Conservation (phyloP, 1,140 invertebrate species). For the Globodera rostochiensis region DNA sequence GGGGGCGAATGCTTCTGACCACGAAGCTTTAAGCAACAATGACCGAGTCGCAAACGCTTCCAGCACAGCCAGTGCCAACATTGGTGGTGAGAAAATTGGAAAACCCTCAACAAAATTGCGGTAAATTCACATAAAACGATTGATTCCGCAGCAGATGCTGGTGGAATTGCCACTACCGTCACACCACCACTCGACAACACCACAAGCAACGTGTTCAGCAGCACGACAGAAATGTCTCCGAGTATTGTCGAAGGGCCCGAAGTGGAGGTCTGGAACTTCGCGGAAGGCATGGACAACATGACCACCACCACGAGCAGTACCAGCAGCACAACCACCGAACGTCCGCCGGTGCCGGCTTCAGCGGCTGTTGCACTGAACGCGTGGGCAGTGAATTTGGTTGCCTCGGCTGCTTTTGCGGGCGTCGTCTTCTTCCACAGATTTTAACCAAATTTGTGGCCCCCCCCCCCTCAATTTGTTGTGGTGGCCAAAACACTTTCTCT, state of each 20-base stretch:
- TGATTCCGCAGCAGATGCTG: background rate
- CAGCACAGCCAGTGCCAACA: background rate
- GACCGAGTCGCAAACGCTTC: background rate
- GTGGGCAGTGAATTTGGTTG: background rate
- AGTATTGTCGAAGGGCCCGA: background rate
- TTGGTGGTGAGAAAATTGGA: no score
- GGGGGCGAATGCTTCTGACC: background rate
- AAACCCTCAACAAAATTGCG: no score
- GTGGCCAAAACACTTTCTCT: background rate
- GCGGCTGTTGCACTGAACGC: background rate
- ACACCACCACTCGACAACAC: background rate
- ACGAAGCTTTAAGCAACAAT: background rate
- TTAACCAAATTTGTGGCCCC: background rate
- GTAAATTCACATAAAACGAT: background rate
- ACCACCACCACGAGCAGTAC: background rate
- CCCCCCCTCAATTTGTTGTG: no score
- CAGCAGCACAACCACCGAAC: background rate
- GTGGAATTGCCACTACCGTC: background rate
- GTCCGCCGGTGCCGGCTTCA: constrained; percentile 14
- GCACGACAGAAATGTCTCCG: background rate
- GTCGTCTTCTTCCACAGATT: background rate
- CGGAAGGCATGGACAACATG: background rate
- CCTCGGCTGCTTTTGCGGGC: background rate
- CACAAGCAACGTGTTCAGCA: background rate
- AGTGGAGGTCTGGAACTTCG: background rate